Percentiles rank a stretch among this genome's conserved stretches.
Evolutionary conservation across 2,888 invertebrate genomes (phyloP).

Genomic region (Cenopis cana): DNA sequence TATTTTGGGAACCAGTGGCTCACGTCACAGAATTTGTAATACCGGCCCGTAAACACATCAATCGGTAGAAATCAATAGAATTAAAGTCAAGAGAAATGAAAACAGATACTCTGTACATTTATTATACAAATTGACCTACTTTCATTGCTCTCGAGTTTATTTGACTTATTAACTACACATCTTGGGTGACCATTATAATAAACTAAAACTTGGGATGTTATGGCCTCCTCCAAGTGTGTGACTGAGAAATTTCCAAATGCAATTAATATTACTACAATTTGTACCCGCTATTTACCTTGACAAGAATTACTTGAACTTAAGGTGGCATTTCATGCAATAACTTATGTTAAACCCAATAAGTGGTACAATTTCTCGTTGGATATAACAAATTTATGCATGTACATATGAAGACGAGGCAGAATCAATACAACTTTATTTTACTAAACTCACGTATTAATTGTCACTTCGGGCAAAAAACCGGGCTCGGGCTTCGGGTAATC

Average conservation of each 20-base stretch:
- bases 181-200: slow-evolving; percentile 19
- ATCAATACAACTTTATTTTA: too few species aligned
- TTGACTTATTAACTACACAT: slow-evolving; percentile 44
- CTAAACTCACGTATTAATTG: too few species aligned
- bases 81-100: neutral
- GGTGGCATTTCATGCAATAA: neutral
- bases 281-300: slow-evolving; percentile 21
- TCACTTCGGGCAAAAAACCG: too few species aligned
- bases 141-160: slow-evolving; percentile 4
- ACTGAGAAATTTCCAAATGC: slow-evolving; percentile 29
- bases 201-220: neutral
- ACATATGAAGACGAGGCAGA: slow-evolving; percentile 59
- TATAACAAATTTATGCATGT: slow-evolving; percentile 15
- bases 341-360: neutral
- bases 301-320: slow-evolving; percentile 15
- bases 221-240: slow-evolving; percentile 10
- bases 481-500: too few species aligned
- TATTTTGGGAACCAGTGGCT: neutral
- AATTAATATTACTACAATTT: slow-evolving; percentile 30
- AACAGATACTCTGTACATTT: neutral
- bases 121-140: neutral
- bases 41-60: slow-evolving; percentile 33
- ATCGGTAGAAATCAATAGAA: slow-evolving; percentile 27
- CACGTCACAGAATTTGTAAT: neutral
- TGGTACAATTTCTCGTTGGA: neutral